Evolutionary conservation across 2,113 vertebrate genomes (phyloP).

Genomic region (Diglossa brunneiventris): DNA sequence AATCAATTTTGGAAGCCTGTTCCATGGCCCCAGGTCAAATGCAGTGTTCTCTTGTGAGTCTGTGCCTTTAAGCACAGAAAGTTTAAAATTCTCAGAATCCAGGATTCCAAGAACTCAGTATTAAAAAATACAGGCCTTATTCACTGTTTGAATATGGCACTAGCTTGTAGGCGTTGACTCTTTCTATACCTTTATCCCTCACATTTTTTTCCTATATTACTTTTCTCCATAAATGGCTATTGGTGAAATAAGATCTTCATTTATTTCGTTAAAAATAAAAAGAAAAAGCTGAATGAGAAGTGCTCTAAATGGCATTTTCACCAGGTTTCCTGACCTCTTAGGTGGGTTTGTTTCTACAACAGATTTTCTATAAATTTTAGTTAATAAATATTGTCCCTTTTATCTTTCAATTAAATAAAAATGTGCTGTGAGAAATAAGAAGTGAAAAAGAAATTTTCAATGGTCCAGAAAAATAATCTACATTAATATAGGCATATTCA

Average conservation of each 20-base stretch:
- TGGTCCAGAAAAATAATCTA: background rate
- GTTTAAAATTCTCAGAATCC: no score
- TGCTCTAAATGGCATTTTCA: background rate
- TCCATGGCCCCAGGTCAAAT: no score
- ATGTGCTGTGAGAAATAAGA: background rate
- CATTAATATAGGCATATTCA: background rate
- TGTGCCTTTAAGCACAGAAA: no score
- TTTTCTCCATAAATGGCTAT: background rate
- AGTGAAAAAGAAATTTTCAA: background rate
- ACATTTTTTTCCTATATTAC: background rate
- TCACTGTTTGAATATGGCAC: background rate
- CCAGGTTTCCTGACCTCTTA: background rate
- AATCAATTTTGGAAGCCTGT: no score
- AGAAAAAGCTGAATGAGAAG: background rate
- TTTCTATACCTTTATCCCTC: background rate
- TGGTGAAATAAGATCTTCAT: background rate
- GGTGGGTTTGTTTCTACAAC: background rate
- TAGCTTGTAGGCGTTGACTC: background rate
- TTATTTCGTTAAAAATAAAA: background rate
- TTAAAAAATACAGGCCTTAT: background rate
- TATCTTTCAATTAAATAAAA: background rate
- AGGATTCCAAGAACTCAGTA: no score
- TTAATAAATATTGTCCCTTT: background rate
- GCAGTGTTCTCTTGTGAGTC: no score
- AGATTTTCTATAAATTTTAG: background rate